Base-by-base conservation (phyloP, 2,888 invertebrate genomes). In the Adela reaumurella region DNA sequence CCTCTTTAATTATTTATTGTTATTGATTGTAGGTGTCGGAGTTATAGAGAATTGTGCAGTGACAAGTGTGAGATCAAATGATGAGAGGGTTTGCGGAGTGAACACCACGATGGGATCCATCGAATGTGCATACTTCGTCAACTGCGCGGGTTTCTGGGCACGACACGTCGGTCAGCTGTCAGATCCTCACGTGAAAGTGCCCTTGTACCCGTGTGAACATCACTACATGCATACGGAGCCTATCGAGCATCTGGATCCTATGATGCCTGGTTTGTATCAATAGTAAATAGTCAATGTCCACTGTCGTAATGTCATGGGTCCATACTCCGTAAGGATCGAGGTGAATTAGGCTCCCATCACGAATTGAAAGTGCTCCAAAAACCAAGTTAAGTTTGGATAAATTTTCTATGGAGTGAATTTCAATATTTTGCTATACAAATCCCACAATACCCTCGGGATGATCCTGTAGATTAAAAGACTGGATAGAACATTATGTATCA, bases 71-170 rank as follows among this genome's bases (percentile, higher is more conserved):
- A 64, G 83, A 50, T 87, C 87, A 51, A 82, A 81, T 29, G 78
- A 87, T 53, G 83, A 85, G 4, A 81, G 79, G 57, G 88, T 95
- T 1, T 74, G 82, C 16, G 86, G 86, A 3, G 89, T 94, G 8
- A 88, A 90, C 58, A 95, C 95, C 0, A 83, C 83, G 3, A 74
- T 80, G 2, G 95, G 95, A 0, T 70, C 79, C 10, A 84, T 95
- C 14, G 82, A 89, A 53, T 97, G 97, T 68, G 87, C 94, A 57
- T 90, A 87, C 67, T 97, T 98, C 71, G 92, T 99, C 24, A 98
- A 98, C 72, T 94, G 94, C 65, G 90, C 92, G 19, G 98, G 98
- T 8, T 92, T 95, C 74, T 97, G 96, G 95, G 93, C 95, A 0
- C 83, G 95, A 55, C 88, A 89, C 67, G 86, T 97, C 45, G 97